Conservation (phyloP, 2,888 invertebrate species). For the Polydrusus cervinus region DNA sequence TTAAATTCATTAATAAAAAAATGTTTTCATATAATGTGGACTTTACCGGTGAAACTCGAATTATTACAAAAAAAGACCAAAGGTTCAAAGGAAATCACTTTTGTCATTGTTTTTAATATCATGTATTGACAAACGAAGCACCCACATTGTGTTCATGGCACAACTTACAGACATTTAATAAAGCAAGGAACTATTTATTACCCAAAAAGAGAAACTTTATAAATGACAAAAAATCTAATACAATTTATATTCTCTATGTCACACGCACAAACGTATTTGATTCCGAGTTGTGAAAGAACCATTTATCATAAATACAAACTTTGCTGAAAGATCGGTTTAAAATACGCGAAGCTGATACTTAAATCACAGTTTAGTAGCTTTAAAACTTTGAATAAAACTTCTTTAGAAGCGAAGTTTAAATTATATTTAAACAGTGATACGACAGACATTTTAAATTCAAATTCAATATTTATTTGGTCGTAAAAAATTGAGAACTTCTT, state of each 20-base stretch:
- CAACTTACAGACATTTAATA: too few relatives aligned
- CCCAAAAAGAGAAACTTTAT: background rate
- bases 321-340: slow-evolving; percentile 39
- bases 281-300: slow-evolving; percentile 39
- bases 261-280: slow-evolving; percentile 50
- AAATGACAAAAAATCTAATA: slow-evolving; percentile 29
- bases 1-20: too few relatives aligned
- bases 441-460: slow-evolving; percentile 36
- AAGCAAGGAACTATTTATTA: background rate
- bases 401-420: slow-evolving; percentile 39
- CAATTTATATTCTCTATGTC: slow-evolving; percentile 49
- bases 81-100: too few relatives aligned
- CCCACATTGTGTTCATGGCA: too few relatives aligned
- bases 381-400: slow-evolving; percentile 33
- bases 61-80: too few relatives aligned
- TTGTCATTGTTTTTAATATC: too few relatives aligned
- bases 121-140: too few relatives aligned
- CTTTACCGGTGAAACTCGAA: too few relatives aligned
- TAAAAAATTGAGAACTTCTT: slow-evolving; percentile 23
- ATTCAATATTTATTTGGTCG: slow-evolving; percentile 19
- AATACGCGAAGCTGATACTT: slow-evolving; percentile 39
- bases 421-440: slow-evolving; percentile 42
- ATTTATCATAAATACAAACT: slow-evolving; percentile 48
- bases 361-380: slow-evolving; percentile 47
- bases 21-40: too few relatives aligned